A percentile compares a stretch with the other conserved stretches of the same genome.
Conservation (phyloP, 2,113 vertebrate genomes). For the Todiramphus saurophagus region DNA sequence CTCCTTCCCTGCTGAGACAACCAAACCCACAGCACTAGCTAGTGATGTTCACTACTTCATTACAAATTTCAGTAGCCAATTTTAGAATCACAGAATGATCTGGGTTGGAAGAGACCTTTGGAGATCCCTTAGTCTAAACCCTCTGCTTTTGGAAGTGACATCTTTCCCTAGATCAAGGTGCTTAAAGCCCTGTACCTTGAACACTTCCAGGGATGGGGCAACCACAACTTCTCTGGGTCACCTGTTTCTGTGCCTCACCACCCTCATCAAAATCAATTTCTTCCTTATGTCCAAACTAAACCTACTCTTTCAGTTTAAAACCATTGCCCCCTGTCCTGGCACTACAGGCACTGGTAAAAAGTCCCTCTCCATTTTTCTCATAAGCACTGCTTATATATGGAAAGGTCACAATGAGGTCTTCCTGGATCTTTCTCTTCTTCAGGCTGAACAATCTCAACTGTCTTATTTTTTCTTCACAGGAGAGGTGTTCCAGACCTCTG, state of each 20-base stretch:
- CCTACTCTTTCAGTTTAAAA: background rate
- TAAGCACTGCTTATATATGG: background rate
- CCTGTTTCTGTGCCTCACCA: background rate
- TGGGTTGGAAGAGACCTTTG: background rate
- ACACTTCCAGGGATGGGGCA: background rate
- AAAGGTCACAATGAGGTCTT: background rate
- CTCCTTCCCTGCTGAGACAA: background rate
- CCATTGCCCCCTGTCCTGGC: background rate
- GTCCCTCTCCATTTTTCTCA: background rate
- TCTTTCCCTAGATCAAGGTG: background rate
- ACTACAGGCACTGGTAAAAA: background rate
- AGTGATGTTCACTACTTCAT: background rate
- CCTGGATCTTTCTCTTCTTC: accelerated
- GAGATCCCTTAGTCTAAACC: background rate
- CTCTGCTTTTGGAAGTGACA: background rate
- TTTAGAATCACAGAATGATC: background rate
- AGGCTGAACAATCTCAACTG: background rate
- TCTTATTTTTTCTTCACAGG: background rate
- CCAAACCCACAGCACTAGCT: background rate
- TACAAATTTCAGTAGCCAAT: background rate
- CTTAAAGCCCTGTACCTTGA: background rate
- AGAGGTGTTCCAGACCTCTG: background rate
- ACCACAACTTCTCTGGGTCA: background rate
- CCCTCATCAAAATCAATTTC: background rate
- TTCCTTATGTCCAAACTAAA: background rate